phyloP scores from a whole-genome alignment of 1,140 invertebrate species.

The Rhyacophila brunnea region DNA sequence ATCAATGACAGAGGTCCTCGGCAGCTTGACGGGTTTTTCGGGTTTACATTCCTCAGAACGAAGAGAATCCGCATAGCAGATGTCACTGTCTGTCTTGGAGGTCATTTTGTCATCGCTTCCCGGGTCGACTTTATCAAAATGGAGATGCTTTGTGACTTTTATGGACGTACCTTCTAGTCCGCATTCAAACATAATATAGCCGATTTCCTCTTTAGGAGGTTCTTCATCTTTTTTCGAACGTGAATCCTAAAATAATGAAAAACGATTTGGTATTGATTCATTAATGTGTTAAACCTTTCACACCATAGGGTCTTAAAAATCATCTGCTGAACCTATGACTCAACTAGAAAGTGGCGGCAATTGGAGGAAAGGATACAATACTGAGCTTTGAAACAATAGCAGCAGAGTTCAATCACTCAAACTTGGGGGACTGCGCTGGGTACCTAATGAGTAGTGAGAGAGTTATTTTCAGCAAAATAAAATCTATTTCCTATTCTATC shows the following conservation, averaged over 20 bases:
- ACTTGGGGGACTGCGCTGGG: too few relatives aligned
- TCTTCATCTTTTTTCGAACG: conserved; percentile 15
- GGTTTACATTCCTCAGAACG: conserved; percentile 54
- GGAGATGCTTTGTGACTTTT: conserved; percentile 74
- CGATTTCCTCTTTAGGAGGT: conserved; percentile 68
- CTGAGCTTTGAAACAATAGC: too few relatives aligned
- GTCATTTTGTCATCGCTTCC: conserved; percentile 55
- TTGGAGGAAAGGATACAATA: too few relatives aligned
- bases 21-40: conserved; percentile 43
- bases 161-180: conserved; percentile 87
- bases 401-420: too few relatives aligned
- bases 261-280: too few relatives aligned
- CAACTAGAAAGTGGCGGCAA: too few relatives aligned
- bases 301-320: too few relatives aligned
- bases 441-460: too few relatives aligned
- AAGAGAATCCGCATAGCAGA: conserved; percentile 50
- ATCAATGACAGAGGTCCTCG: conserved; percentile 47
- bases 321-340: too few relatives aligned
- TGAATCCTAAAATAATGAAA: conserved; percentile 12
- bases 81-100: conserved; percentile 45
- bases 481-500: too few relatives aligned
- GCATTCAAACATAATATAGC: conserved; percentile 97
- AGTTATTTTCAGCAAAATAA: too few relatives aligned
- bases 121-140: conserved; percentile 71
- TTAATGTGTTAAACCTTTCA: too few relatives aligned